Evolutionary conservation across 2,797 vertebrate genomes (phyloP).

Genomic region (Odontamblyopus rebecca): DNA sequence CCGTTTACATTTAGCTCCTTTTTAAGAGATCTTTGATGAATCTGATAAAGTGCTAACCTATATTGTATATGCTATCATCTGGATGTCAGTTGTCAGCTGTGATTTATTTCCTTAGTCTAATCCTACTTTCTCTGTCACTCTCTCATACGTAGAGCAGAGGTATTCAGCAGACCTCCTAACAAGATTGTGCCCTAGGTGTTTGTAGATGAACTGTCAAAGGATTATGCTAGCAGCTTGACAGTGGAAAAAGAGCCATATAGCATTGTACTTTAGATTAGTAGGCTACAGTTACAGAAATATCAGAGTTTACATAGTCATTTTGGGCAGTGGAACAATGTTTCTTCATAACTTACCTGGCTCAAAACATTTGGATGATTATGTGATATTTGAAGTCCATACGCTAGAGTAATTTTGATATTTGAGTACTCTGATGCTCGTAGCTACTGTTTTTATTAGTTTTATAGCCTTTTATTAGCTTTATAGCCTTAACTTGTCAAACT

Average conservation of each 20-base stretch:
- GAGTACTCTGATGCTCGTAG: no score
- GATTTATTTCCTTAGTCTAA: conserved; percentile 11
- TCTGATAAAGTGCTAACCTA: not conserved
- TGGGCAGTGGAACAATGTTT: not conserved
- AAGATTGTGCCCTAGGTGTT: not conserved
- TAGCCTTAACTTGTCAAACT: no score
- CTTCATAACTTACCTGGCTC: not conserved
- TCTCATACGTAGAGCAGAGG: not conserved
- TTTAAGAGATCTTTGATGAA: not conserved
- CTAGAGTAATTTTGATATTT: no score
- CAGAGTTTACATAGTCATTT: no score
- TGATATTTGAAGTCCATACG: no score
- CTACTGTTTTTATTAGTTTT: no score
- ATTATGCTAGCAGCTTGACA: not conserved
- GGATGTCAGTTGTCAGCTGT: conserved; percentile 11
- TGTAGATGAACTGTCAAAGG: conserved; percentile 11
- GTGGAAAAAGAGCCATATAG: not conserved
- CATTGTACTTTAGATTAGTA: not conserved
- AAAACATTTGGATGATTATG: not conserved
- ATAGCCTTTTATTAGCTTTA: no score
- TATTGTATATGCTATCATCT: conserved; percentile 16
- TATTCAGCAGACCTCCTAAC: not conserved
- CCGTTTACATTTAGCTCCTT: not conserved
- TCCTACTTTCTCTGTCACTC: not conserved
- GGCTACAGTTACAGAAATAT: not conserved